A percentile compares a stretch with the other conserved stretches of the same genome.
phyloP scores from a whole-genome alignment of 2,888 invertebrate genomes.

The Conus canariensis region DNA sequence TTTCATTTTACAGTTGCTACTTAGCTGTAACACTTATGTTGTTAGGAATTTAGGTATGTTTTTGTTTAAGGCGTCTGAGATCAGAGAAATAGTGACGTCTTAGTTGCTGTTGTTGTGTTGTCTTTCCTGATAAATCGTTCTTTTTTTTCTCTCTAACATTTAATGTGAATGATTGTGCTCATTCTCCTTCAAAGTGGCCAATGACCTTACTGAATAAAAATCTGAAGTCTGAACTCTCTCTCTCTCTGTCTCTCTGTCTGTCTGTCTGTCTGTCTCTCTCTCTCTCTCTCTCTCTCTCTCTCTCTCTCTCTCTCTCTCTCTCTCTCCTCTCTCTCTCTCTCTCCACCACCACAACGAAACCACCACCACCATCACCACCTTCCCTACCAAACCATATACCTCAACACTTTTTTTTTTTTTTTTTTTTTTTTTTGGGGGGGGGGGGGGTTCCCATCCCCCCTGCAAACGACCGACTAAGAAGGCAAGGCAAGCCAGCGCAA shows the following conservation, averaged over 20 bases:
- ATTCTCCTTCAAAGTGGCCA: background rate
- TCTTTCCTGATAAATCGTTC: background rate
- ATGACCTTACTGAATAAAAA: no score
- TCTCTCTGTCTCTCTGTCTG: background rate
- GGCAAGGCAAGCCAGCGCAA: background rate
- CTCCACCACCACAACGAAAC: background rate
- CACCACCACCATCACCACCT: no score
- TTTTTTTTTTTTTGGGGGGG: background rate
- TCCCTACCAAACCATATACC: background rate
- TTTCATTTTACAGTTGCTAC: no score
- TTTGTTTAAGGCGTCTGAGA: no score
- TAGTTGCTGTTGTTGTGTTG: background rate
- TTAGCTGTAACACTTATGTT: no score
- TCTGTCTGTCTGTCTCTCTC: background rate
- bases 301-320: background rate
- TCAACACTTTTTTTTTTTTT: background rate
- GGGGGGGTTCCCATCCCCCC: background rate
- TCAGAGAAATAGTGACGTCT: no score
- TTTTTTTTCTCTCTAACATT: background rate
- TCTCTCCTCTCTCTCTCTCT: background rate
- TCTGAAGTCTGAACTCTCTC: background rate
- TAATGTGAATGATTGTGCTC: no score
- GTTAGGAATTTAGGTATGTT: no score
- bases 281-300: background rate
- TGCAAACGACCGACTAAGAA: background rate